Evolutionary conservation across 2,888 invertebrate genomes (phyloP).

Genomic region (Calameuta idolon): DNA sequence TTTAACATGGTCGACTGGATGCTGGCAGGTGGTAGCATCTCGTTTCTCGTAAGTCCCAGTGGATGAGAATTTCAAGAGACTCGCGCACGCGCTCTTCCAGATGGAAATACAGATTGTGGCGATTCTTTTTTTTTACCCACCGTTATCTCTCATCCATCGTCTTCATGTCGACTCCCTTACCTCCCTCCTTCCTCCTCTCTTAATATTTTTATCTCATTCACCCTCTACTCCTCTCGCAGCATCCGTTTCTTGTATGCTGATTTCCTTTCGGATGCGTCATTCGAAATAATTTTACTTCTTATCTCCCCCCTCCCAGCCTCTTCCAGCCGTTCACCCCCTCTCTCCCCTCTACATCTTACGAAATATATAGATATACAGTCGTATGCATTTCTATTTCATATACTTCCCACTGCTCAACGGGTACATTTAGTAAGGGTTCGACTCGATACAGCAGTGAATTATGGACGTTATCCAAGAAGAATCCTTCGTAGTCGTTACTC

Average conservation of each 20-base stretch:
- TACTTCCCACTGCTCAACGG: neutral
- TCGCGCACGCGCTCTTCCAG: slow-evolving; percentile 62
- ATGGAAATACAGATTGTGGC: slow-evolving; percentile 61
- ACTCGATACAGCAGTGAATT: neutral
- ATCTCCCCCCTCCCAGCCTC: neutral
- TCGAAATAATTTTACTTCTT: neutral
- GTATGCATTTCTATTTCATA: neutral
- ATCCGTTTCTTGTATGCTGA: neutral
- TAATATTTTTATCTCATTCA: slow-evolving; percentile 29
- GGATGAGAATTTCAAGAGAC: slow-evolving; percentile 63
- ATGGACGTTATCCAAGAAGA: neutral
- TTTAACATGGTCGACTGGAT: slow-evolving; percentile 8
- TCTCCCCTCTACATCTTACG: slow-evolving; percentile 7
- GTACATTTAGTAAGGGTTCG: neutral
- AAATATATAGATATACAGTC: neutral
- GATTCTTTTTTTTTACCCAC: slow-evolving; percentile 38
- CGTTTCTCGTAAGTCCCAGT: slow-evolving; percentile 49
- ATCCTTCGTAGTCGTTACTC: neutral
- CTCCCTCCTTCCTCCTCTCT: neutral
- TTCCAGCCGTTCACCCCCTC: slow-evolving; percentile 20
- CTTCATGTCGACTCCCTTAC: slow-evolving; percentile 32
- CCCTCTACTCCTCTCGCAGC: slow-evolving; percentile 1
- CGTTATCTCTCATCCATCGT: slow-evolving; percentile 34
- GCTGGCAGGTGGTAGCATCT: slow-evolving; percentile 57
- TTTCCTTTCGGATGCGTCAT: neutral